Base-by-base conservation (phyloP, 2,888 invertebrate species). In the Agapostemon virescens region DNA sequence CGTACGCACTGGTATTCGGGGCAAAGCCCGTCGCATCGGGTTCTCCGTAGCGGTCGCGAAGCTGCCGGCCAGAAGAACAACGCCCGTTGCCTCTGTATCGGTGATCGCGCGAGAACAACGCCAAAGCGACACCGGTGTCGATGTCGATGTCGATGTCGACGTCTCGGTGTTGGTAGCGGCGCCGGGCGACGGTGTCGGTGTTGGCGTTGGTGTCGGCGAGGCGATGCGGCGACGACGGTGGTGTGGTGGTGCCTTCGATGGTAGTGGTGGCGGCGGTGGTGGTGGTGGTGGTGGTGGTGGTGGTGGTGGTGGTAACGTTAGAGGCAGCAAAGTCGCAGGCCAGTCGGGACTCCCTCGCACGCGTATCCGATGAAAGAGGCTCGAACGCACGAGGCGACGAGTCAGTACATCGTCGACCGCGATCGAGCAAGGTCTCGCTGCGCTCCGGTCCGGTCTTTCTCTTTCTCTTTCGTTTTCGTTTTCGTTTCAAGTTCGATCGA, bases 341-440 rank as follows among this genome's bases (percentile, higher is more conserved):
- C 80, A 79, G 87, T 87, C 79, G 78, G 80, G 81, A 81, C 86
- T 87, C 87, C 85, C 85, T 87, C 87, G 87, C 83, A 83, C 84
- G 82, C 83, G 86, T 83, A 80, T 74, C 77, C 70, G 74, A 80
- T 74, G 81, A 78, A 76, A 81, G 79, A 72, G 87, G 80, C 66
- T 52, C 79, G 83, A 55, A 74, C 75, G 78, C 71, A 68, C 83
- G 81, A 84, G 82, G 86, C 85, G 86, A 85, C 85, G 52, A 88
- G 83, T 88, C 89, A 91, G 91, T 91, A 82, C 82, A 86, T 87
- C 86, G 86, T 87, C 89, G 90, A 87, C 87, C 87, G 86, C 89
- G 84, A 84, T 69, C 79, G 75, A 69, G 75, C 23, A 55, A 72
- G 71, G 74, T 82, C 69, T 74, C 52, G 64, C 61, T 42, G 5